Evolutionary conservation across 2,113 vertebrate species (phyloP).

Genomic region (Sminthopsis crassicaudata): DNA sequence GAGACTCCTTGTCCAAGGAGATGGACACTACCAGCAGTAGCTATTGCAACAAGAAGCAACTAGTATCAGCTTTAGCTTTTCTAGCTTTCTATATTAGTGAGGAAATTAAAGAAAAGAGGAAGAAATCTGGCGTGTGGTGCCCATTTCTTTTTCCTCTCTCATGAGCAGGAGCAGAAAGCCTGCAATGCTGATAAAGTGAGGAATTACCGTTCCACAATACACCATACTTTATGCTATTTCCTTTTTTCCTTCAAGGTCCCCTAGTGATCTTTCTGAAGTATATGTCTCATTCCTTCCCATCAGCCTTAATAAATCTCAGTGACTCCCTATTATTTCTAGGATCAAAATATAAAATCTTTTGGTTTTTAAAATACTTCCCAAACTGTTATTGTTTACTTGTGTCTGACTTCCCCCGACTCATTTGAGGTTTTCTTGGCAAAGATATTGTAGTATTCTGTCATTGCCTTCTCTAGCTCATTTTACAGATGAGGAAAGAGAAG

Average conservation of each 20-base stretch:
- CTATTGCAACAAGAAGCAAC: not conserved
- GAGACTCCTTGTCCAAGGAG: not conserved
- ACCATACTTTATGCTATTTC: not conserved
- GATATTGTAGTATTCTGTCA: not conserved
- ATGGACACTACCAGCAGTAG: not conserved
- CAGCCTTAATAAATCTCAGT: not conserved
- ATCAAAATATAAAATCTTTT: not conserved
- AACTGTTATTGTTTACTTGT: not conserved
- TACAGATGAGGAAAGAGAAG: not conserved
- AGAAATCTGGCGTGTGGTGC: not conserved
- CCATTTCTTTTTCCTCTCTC: not conserved
- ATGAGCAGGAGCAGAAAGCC: not conserved
- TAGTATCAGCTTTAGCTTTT: not conserved
- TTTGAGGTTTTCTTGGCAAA: not conserved
- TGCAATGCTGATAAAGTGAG: not conserved
- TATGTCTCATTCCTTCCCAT: not conserved
- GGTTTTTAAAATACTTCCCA: not conserved
- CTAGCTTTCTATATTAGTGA: not conserved
- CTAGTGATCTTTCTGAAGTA: not conserved
- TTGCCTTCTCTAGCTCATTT: not conserved
- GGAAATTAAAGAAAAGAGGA: not conserved
- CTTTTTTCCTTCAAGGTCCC: not conserved
- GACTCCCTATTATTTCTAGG: not conserved
- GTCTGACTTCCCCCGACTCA: not conserved
- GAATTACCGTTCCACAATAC: not conserved